Percentiles rank a stretch among this genome's conserved stretches.
Conservation (phyloP, 35 echinoderm and acorn worm genomes). For the Heliocidaris erythrogramma region DNA sequence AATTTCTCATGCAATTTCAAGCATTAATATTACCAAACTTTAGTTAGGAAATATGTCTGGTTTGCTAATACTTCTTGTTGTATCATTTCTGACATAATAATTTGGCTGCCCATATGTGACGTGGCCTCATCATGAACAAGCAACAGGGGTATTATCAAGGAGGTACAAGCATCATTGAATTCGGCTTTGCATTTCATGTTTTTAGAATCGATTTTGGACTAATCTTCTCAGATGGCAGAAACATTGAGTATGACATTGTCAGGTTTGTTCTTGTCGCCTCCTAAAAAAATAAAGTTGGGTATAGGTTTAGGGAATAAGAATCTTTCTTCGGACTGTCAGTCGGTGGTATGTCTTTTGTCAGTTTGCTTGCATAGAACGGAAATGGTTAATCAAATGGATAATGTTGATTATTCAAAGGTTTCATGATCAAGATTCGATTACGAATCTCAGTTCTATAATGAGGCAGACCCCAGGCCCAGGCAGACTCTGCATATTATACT, state of each 20-base stretch:
- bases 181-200: neutral
- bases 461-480: no score
- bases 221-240: neutral
- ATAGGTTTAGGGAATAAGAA: neutral
- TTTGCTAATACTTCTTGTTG: no score
- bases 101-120: neutral
- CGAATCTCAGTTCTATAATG: no score
- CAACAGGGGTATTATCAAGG: no score
- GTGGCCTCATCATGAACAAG: neutral
- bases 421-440: neutral
- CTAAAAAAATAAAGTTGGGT: neutral
- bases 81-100: neutral
- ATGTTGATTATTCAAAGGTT: neutral
- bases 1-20: no score
- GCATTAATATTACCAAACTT: no score
- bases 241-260: no score
- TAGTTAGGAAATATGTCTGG: no score
- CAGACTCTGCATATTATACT: no score
- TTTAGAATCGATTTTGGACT: neutral
- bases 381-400: no score
- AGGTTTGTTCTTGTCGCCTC: neutral
- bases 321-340: no score
- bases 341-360: neutral
- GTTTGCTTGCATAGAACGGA: neutral
- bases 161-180: slow-evolving; percentile 4